Base-by-base conservation (phyloP, 2,888 invertebrate species). In the Physocephala rufipes region DNA sequence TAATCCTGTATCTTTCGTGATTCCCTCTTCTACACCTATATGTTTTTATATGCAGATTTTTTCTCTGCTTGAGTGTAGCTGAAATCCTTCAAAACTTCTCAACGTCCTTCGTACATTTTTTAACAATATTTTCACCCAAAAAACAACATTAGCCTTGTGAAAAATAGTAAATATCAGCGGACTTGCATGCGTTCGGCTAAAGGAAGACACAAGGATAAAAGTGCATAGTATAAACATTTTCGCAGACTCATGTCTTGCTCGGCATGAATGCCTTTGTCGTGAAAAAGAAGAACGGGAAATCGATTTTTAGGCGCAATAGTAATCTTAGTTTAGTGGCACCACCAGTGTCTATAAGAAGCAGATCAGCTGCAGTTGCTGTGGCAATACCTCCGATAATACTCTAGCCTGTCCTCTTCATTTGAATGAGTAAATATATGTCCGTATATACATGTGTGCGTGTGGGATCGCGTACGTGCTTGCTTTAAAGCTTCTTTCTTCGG, bases 261-360 rank as follows among this genome's bases (percentile, higher is more conserved):
- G 36, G 9, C 36, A 36, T 55, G 55, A 13, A 26, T 55, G 21
- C 36, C 36, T 4, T 36, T 36, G 36, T 36, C 36, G 36, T 7
- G 36, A 36, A 36, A 9, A 36, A 36, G 9, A 36, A 36, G 36
- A 36, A 36, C 5, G 9, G 36, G 63, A 67, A 53, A 63, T 51
- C 67, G 47, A 67, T 61, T 63, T 71, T 16, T 71, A 67, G 71
- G 67, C 67, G 71, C 62, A 61, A 0, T 43, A 43, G 67, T 63
- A 21, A 59, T 51, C 30, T 30, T 45, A 16, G 62, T 62, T 62
- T 45, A 62, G 43, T 62, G 62, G 36, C 62, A 43, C 43, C 45
- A 19, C 45, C 21, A 16, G 45, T 43, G 45, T 36, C 36, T 36
- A 36, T 36, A 36, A 36, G 36, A 36, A 9, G 36, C 4, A 36